phyloP scores from a whole-genome alignment of 2,888 invertebrate genomes.

The Leucophenga montana region DNA sequence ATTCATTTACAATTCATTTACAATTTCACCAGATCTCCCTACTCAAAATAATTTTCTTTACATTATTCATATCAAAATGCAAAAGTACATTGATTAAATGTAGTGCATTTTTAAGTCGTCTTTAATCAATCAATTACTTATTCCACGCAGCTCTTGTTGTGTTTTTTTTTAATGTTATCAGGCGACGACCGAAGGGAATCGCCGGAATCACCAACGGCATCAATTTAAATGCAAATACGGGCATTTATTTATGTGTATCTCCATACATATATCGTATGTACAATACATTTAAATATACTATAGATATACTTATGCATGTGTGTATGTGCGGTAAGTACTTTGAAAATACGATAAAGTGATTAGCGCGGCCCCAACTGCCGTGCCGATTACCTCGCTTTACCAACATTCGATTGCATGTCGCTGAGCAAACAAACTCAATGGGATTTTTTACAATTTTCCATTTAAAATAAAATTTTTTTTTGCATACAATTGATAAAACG shows the following conservation, averaged over 20 bases:
- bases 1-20: too few relatives aligned
- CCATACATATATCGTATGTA: not conserved
- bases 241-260: not conserved
- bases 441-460: constrained; percentile 8
- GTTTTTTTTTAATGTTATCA: not conserved
- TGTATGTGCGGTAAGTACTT: not conserved
- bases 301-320: not conserved
- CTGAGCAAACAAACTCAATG: constrained; percentile 3
- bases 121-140: too few relatives aligned
- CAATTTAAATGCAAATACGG: constrained; percentile 20
- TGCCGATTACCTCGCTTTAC: too few relatives aligned
- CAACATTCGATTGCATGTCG: not conserved
- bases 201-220: constrained; percentile 22
- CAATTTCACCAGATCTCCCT: too few relatives aligned
- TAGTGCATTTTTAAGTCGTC: too few relatives aligned
- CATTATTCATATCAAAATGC: too few relatives aligned
- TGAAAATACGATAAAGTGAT: constrained; percentile 17
- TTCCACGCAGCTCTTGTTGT: not conserved
- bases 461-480: constrained; percentile 21
- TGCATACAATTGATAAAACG: constrained; percentile 48
- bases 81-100: too few relatives aligned
- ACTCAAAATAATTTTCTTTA: too few relatives aligned
- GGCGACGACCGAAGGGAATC: not conserved
- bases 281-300: not conserved
- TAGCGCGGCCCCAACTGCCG: not conserved